These are phyloP conservation scores for Dallia pectoralis DNA, from an alignment of 2,797 vertebrate genomes.

Conservation along the genomic window DNA sequence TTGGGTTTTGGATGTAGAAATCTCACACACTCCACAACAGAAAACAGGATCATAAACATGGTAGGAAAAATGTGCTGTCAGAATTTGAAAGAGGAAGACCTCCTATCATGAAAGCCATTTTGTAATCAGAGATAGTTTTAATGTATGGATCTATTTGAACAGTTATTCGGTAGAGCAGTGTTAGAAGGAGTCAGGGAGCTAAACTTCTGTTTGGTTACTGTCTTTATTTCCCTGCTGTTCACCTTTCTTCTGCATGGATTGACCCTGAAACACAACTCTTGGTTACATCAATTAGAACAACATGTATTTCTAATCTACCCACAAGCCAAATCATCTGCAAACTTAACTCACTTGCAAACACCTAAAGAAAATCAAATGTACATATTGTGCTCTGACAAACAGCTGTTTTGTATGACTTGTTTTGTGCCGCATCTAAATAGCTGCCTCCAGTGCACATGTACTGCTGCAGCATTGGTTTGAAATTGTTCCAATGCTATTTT, in stretches of 20 bases:
- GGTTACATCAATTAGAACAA: not conserved
- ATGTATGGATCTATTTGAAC: not conserved
- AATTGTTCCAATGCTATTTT: too few species aligned
- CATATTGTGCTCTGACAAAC: not conserved
- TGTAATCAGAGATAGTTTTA: constrained; percentile 4
- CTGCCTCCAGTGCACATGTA: too few species aligned
- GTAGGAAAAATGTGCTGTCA: not conserved
- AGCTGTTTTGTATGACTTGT: too few species aligned
- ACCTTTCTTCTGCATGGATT: constrained; percentile 36
- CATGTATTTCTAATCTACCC: not conserved
- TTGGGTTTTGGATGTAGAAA: constrained; percentile 40
- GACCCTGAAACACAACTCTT: constrained; percentile 56
- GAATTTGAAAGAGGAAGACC: not conserved
- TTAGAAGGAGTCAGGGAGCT: not conserved
- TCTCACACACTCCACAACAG: constrained; percentile 21
- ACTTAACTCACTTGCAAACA: not conserved
- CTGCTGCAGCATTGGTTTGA: too few species aligned
- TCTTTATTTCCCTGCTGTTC: constrained; percentile 19
- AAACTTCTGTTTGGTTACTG: constrained; percentile 47
- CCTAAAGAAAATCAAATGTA: not conserved
- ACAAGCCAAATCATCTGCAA: not conserved
- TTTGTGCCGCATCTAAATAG: too few species aligned
- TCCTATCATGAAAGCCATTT: constrained; percentile 10
- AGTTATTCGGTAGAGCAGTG: not conserved
- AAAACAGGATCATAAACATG: not conserved